Conservation (phyloP, 30 jellyfish, hydroid and myxozoan genomes). For the Hydra vulgaris region DNA sequence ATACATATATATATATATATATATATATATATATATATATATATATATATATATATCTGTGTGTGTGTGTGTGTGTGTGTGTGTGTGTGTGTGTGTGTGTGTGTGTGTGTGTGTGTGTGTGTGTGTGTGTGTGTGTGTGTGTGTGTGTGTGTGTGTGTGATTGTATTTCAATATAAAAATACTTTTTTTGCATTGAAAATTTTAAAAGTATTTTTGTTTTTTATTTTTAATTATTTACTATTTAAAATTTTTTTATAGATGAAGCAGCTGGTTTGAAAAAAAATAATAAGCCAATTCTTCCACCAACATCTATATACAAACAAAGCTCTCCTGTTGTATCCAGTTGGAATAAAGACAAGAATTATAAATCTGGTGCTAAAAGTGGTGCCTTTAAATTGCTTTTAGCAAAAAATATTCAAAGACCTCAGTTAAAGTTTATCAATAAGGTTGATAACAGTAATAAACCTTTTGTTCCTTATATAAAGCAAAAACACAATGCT, state of each 20-base stretch:
- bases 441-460: constrained; percentile 71
- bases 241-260: constrained; percentile 39
- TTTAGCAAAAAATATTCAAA: constrained; percentile 70
- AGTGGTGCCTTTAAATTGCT: constrained; percentile 43
- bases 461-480: constrained; percentile 60
- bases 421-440: constrained; percentile 88
- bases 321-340: constrained; percentile 67
- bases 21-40: too few species aligned
- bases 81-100: too few species aligned
- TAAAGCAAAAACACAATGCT: constrained; percentile 70
- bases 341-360: constrained; percentile 59
- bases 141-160: too few species aligned
- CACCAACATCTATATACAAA: constrained; percentile 43
- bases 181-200: too few species aligned
- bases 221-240: not conserved
- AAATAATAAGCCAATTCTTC: constrained; percentile 45
- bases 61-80: too few species aligned
- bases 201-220: too few species aligned
- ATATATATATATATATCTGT: too few species aligned
- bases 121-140: too few species aligned
- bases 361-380: not conserved
- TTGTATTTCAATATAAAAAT: too few species aligned
- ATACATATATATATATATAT: too few species aligned
- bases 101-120: too few species aligned
- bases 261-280: constrained; percentile 62